Evolutionary conservation across 2,797 vertebrate species (phyloP).

Genomic region (Sarcophilus harrisii): DNA sequence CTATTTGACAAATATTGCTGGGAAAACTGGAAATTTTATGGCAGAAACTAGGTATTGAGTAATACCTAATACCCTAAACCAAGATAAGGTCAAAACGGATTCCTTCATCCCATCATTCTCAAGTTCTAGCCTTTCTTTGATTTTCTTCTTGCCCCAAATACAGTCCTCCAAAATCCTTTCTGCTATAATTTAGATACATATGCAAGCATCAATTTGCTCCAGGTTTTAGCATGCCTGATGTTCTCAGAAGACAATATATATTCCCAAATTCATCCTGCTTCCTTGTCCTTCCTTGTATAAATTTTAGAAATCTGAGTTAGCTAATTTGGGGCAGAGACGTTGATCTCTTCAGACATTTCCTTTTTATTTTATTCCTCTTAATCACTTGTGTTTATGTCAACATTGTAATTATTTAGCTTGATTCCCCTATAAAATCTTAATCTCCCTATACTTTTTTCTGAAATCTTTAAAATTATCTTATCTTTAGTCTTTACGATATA

Average conservation of each 20-base stretch:
- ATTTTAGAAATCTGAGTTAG: background rate
- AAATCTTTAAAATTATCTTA: background rate
- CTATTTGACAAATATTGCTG: no score
- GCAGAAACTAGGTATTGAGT: no score
- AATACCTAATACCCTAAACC: no score
- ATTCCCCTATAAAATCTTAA: background rate
- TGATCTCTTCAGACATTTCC: background rate
- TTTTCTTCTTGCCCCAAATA: background rate
- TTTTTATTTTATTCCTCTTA: background rate
- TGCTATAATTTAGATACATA: background rate
- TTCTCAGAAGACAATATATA: background rate
- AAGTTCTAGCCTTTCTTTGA: background rate
- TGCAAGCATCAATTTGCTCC: background rate
- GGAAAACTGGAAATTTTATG: no score
- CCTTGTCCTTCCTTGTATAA: background rate
- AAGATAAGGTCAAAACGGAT: no score
- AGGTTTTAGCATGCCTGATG: background rate
- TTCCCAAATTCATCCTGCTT: background rate
- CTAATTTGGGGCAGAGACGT: background rate
- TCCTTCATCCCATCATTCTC: background rate
- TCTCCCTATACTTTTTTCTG: background rate
- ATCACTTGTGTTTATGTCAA: background rate
- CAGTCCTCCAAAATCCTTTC: background rate
- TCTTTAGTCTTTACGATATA: background rate
- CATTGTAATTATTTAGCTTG: background rate